Evolutionary conservation across 1,140 invertebrate species (phyloP).

Genomic region (Hestina assimilis): DNA sequence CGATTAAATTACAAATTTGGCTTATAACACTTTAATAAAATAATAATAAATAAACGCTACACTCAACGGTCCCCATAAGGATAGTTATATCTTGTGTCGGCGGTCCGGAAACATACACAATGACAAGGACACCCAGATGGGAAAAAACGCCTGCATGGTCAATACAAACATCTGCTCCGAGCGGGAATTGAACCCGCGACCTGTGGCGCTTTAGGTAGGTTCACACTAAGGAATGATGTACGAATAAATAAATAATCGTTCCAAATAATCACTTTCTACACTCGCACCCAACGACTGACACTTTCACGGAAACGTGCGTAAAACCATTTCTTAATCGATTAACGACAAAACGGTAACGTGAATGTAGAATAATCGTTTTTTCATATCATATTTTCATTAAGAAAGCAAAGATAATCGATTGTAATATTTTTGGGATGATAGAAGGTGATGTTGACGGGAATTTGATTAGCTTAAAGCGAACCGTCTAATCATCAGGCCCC

Average conservation of each 20-base stretch:
- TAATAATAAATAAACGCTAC: too few relatives aligned
- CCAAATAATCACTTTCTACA: constrained; percentile 60
- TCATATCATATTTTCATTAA: constrained; percentile 49
- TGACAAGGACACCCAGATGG: too few relatives aligned
- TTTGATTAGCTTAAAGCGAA: constrained; percentile 9
- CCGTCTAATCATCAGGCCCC: background rate
- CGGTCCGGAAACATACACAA: too few relatives aligned
- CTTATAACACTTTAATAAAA: too few relatives aligned
- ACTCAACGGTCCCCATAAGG: too few relatives aligned
- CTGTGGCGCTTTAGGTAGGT: too few relatives aligned
- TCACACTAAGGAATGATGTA: constrained; percentile 13
- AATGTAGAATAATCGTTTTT: constrained; percentile 66
- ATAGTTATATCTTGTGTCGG: too few relatives aligned
- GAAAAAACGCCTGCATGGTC: too few relatives aligned
- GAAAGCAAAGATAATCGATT: constrained; percentile 50
- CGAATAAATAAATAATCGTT: constrained; percentile 14
- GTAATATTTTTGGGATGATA: constrained; percentile 20
- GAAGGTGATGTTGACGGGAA: background rate
- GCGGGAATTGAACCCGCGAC: too few relatives aligned
- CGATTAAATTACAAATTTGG: constrained; percentile 22
- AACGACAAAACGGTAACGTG: constrained; percentile 65
- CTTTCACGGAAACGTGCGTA: constrained; percentile 68
- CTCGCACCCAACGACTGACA: constrained; percentile 48
- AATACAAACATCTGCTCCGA: too few relatives aligned
- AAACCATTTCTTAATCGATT: constrained; percentile 69